A percentile compares a stretch with the other conserved stretches of the same genome.
These are phyloP conservation scores for Yponomeuta sedellus DNA, from an alignment of 2,888 invertebrate species.

Conservation along the genomic window DNA sequence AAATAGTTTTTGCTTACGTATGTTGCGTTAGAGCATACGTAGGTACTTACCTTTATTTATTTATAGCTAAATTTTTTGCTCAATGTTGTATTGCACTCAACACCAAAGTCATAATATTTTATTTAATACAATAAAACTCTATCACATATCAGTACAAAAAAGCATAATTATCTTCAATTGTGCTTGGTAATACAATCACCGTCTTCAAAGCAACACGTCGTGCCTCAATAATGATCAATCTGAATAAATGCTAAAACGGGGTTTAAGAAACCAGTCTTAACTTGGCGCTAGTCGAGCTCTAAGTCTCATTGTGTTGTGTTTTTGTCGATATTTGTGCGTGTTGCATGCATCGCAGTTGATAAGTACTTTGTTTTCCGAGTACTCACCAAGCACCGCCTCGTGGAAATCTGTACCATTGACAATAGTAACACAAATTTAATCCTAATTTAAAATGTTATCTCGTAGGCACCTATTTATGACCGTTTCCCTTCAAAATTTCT, in stretches of 20 bases:
- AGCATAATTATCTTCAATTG: constrained; percentile 46
- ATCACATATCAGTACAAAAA: constrained; percentile 68
- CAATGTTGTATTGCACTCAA: constrained; percentile 71
- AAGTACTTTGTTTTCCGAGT: neutral
- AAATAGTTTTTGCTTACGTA: constrained; percentile 51
- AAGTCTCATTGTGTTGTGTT: constrained; percentile 38
- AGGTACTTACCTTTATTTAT: constrained; percentile 54
- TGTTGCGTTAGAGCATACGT: constrained; percentile 1
- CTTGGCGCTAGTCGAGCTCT: constrained; percentile 47
- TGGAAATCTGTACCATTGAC: neutral
- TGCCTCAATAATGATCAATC: neutral
- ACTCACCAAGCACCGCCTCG: neutral
- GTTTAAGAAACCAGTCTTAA: constrained; percentile 16
- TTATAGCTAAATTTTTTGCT: constrained; percentile 67
- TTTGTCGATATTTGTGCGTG: constrained; percentile 8
- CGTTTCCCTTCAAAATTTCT: neutral
- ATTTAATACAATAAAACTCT: constrained; percentile 39
- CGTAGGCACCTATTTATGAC: neutral
- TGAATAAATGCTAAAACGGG: neutral
- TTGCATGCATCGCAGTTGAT: neutral
- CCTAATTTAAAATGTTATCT: neutral
- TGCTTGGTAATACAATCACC: constrained; percentile 18
- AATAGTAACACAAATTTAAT: neutral
- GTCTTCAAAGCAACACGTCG: constrained; percentile 10
- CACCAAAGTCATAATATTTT: constrained; percentile 73